phyloP scores from a whole-genome alignment of 1,140 invertebrate genomes.

The Leguminivora glycinivorella region DNA sequence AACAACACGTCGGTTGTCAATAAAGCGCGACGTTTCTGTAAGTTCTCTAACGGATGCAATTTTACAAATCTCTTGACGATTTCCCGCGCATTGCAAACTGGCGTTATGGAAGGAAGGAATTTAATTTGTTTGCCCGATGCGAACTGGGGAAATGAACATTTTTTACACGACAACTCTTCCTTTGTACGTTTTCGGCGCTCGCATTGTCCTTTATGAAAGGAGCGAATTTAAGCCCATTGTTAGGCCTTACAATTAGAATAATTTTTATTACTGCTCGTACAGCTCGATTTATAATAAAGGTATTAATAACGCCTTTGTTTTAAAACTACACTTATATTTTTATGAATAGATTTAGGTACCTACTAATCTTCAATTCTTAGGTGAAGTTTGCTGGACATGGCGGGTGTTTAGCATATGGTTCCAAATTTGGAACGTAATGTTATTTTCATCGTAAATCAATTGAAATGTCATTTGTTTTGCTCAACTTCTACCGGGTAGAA shows the following conservation, averaged over 20 bases:
- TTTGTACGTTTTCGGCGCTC: slow-evolving; percentile 23
- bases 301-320: slow-evolving; percentile 5
- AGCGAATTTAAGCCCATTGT: slow-evolving; percentile 9
- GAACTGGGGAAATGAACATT: slow-evolving; percentile 31
- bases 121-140: slow-evolving; percentile 37
- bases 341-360: too few species aligned
- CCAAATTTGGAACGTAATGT: too few species aligned
- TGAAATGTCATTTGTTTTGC: too few species aligned
- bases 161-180: slow-evolving; percentile 24
- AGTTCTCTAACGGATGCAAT: slow-evolving; percentile 35
- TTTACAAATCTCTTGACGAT: slow-evolving; percentile 50
- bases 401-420: too few species aligned
- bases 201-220: slow-evolving; percentile 27
- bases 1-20: too few species aligned
- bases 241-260: slow-evolving; percentile 27
- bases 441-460: too few species aligned
- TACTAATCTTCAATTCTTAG: too few species aligned
- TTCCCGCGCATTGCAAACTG: slow-evolving; percentile 46
- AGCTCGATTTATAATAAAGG: slow-evolving; percentile 5
- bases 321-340: not conserved
- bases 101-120: slow-evolving; percentile 36
- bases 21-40: not conserved
- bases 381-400: too few species aligned
- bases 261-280: slow-evolving; percentile 23
- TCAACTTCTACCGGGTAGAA: too few species aligned